These are phyloP conservation scores for Drosophila stalkeri DNA, from an alignment of 2,888 invertebrate species.

Conservation along the genomic window DNA sequence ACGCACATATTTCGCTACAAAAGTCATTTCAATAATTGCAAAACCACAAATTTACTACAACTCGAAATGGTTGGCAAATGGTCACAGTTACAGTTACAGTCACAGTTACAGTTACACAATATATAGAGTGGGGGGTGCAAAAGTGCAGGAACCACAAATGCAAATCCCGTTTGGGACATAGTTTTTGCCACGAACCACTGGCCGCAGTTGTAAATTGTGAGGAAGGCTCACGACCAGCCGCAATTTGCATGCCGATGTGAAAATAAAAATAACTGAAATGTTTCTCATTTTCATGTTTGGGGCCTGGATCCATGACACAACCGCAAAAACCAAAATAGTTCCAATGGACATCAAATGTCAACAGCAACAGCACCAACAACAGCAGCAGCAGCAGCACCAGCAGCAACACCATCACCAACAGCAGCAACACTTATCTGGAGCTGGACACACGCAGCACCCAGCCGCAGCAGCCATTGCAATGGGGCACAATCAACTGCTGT, in stretches of 20 bases:
- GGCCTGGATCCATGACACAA: conserved; percentile 58
- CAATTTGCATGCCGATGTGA: conserved; percentile 75
- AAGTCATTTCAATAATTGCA: conserved; percentile 84
- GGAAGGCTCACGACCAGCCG: conserved; percentile 34
- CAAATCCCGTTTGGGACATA: conserved; percentile 69
- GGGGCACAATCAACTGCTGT: conserved; percentile 79
- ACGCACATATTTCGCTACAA: conserved; percentile 61
- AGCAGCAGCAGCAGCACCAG: conserved; percentile 49
- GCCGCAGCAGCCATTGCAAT: conserved; percentile 57
- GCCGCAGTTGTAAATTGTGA: conserved; percentile 68
- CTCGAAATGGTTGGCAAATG: conserved; percentile 72
- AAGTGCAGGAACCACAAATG: conserved; percentile 74
- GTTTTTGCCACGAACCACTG: conserved; percentile 50
- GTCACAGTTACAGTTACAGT: conserved; percentile 47
- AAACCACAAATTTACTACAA: conserved; percentile 84
- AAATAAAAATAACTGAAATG: conserved; percentile 79
- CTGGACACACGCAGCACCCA: conserved; percentile 37
- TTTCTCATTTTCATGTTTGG: conserved; percentile 74
- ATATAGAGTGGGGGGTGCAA: conserved; percentile 17
- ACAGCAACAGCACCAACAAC: conserved; percentile 68
- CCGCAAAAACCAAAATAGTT: conserved; percentile 83
- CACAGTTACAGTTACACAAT: neutral
- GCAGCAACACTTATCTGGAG: conserved; percentile 53
- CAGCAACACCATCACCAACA: conserved; percentile 30
- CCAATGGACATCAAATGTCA: conserved; percentile 85